These are phyloP conservation scores for Apocrypta bakeri DNA, from an alignment of 1,140 invertebrate genomes.

Conservation along the genomic window DNA sequence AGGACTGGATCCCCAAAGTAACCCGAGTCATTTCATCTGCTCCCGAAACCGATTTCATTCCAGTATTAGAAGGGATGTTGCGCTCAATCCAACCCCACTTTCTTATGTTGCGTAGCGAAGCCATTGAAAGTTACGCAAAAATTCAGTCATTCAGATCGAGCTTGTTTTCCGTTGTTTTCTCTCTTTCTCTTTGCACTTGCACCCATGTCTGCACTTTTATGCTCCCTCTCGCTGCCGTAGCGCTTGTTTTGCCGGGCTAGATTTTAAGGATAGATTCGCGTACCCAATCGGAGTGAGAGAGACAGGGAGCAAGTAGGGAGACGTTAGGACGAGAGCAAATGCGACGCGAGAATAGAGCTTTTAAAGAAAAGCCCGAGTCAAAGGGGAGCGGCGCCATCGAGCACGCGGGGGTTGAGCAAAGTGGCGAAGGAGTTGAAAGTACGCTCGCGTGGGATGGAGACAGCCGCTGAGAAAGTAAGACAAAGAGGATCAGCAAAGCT, in stretches of 20 bases:
- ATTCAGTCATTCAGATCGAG: slow-evolving; percentile 39
- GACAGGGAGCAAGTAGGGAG: slow-evolving; percentile 14
- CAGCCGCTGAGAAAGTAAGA: neutral
- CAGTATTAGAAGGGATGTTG: neutral
- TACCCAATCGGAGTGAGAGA: neutral
- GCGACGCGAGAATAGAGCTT: slow-evolving; percentile 29
- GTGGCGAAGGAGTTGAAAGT: slow-evolving; percentile 16
- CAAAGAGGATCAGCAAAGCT: slow-evolving; percentile 31
- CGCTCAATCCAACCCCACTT: slow-evolving; percentile 30
- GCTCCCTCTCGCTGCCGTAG: neutral
- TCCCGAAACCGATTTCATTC: slow-evolving; percentile 44
- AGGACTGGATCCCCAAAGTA: no score
- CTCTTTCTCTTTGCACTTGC: neutral
- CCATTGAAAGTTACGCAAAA: slow-evolving; percentile 49
- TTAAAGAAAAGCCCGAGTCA: slow-evolving; percentile 34
- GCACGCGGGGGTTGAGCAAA: neutral
- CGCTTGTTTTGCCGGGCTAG: slow-evolving; percentile 23
- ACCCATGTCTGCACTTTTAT: neutral
- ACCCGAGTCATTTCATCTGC: slow-evolving; percentile 42
- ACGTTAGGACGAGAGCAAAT: neutral
- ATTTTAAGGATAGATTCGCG: slow-evolving; percentile 37
- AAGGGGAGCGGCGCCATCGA: neutral
- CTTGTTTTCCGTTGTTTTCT: neutral
- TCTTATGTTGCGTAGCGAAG: slow-evolving; percentile 32
- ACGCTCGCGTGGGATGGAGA: neutral